A percentile compares a stretch with the other conserved stretches of the same genome.
Evolutionary conservation across 2,113 vertebrate genomes (phyloP).

Genomic region (Murina feae): DNA sequence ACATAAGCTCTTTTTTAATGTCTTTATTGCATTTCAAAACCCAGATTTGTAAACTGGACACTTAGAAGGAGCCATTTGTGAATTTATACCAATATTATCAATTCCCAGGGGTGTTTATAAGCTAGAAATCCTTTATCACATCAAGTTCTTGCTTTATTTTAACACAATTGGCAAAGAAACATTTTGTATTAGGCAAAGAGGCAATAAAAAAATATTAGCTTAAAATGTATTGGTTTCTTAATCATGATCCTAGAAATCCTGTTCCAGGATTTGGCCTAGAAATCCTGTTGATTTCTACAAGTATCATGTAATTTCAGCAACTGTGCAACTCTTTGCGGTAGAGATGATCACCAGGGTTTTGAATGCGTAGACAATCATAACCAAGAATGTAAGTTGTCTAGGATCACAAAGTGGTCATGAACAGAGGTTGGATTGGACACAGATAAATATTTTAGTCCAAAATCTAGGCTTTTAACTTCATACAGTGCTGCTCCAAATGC

Average conservation of each 20-base stretch:
- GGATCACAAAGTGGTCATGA: not conserved
- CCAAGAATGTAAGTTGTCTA: not conserved
- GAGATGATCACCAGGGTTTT: not conserved
- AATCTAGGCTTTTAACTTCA: not conserved
- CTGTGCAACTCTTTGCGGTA: not conserved
- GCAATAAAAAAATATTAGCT: not conserved
- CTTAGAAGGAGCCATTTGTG: slow-evolving; percentile 19
- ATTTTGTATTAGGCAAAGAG: not conserved
- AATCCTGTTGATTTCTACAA: not conserved
- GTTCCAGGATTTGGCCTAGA: not conserved
- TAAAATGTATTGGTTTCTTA: not conserved
- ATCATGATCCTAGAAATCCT: not conserved
- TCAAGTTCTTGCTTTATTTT: not conserved
- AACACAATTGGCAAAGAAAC: not conserved
- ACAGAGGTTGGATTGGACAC: not conserved
- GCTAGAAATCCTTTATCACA: not conserved
- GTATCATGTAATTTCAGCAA: not conserved
- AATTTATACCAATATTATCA: not conserved
- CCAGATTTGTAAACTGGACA: slow-evolving; percentile 19
- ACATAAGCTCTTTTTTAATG: slow-evolving; percentile 23
- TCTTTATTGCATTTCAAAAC: not conserved
- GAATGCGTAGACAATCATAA: not conserved
- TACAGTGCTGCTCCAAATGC: not conserved
- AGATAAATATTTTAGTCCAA: not conserved
- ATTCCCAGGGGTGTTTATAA: slow-evolving; percentile 10